Conservation (phyloP, 2,888 invertebrate species). For the Punctoribates punctum region DNA sequence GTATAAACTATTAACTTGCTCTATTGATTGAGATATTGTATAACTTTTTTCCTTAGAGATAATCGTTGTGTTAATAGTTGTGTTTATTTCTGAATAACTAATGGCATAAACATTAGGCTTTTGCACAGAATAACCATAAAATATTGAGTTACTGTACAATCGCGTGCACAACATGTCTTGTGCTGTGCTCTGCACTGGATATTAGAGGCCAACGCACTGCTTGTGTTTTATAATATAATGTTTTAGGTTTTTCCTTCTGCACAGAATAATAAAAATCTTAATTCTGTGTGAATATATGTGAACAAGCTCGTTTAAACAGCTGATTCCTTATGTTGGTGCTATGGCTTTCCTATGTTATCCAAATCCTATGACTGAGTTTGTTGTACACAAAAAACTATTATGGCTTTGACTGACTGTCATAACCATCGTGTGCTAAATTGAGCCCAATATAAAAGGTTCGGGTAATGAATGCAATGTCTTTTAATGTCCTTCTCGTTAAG, state of each 20-base stretch:
- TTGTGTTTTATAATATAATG: too few species aligned
- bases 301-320: too few species aligned
- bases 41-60: neutral
- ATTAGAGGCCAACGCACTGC: neutral
- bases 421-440: neutral
- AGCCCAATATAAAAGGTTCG: neutral
- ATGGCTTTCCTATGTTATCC: too few species aligned
- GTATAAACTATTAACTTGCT: neutral
- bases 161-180: neutral
- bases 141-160: neutral
- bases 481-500: conserved; percentile 5
- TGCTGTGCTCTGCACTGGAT: neutral
- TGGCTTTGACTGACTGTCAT: neutral
- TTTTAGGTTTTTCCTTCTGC: too few species aligned
- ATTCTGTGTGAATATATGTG: too few species aligned
- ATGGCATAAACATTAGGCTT: conserved; percentile 3
- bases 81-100: conserved; percentile 28
- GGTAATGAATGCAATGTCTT: conserved; percentile 14
- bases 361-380: too few species aligned
- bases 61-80: conserved; percentile 2
- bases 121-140: neutral
- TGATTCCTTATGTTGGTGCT: too few species aligned
- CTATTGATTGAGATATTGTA: conserved; percentile 12
- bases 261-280: too few species aligned
- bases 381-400: too few species aligned